Conservation (phyloP, 2,113 vertebrate species). For the Apodemus speciosus region DNA sequence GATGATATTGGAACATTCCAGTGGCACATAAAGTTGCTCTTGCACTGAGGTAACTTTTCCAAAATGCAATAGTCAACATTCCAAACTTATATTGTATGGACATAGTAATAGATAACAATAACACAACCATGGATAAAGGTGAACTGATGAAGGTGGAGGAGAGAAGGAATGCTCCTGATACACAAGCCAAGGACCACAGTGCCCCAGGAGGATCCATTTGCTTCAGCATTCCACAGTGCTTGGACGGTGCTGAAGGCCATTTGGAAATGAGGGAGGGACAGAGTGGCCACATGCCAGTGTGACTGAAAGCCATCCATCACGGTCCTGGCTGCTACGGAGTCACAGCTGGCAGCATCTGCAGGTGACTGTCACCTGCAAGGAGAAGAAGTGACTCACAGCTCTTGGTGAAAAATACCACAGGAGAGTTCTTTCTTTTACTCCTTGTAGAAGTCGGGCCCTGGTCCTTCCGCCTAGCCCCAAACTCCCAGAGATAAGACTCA, state of each 20-base stretch:
- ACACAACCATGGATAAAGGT: no score
- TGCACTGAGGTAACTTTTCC: not conserved
- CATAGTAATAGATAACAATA: not conserved
- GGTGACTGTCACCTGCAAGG: no score
- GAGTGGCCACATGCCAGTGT: not conserved
- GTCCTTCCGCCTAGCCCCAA: no score
- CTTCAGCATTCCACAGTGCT: not conserved
- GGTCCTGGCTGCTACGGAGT: rapidly evolving
- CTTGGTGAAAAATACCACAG: not conserved
- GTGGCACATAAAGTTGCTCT: not conserved
- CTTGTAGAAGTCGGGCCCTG: no score
- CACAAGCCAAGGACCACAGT: no score
- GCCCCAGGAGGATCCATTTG: not conserved
- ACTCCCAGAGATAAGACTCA: no score
- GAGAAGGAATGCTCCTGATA: not conserved
- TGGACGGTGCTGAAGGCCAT: not conserved
- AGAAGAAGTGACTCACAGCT: not conserved
- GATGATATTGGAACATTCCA: not conserved
- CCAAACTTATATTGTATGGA: not conserved
- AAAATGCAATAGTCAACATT: not conserved
- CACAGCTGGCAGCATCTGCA: not conserved
- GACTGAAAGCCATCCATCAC: not conserved
- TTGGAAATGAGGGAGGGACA: not conserved
- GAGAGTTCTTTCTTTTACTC: not conserved
- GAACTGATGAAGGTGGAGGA: no score